Evolutionary conservation across 2,113 vertebrate species (phyloP), one percentile per base, ranked within the genome.

Genomic region (Chaetorhynchus papuensis): DNA sequence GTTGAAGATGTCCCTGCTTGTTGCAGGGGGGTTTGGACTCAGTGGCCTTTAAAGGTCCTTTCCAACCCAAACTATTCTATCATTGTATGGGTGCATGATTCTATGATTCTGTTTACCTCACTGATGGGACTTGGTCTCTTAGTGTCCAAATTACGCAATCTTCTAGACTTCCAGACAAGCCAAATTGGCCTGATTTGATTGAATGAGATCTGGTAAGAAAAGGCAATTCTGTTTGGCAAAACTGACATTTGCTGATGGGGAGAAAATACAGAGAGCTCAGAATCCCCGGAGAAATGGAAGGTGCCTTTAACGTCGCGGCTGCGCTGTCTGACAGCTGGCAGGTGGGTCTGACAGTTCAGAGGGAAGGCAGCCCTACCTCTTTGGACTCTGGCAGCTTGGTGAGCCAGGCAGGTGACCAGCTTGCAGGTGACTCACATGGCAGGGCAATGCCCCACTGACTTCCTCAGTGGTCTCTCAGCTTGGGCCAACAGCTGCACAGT

Each of bases 401-500:
- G 49, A 59, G 42, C 5, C 24, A 11, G 57, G n/a, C 26, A 47
- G 37, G 61, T 71, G 53, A 37, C 10, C 52, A 54, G 6, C 68
- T 50, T 47, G 33, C 27, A 22, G 33, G 41, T 3, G 12, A 30
- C 31, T n/a, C 52, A 10, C 1, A 0, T 1, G 4, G 37, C 30
- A 37, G 83, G 44, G 28, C 28, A 21, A 0, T 47, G 83, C 12
- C 12, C n/a, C 1, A 0, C 63, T 50, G 63, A 7, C 8, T 41
- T 9, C 11, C 57, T 56, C 7, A 1, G 16, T 35, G 57, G 26
- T 50, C 22, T 5, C 59, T 63, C 4, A 7, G 22, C 60, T 42
- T 44, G 42, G 12, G 14, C 39, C 37, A 41, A 12, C 24, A 52
- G 15, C 70, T 61, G 37, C 56, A 15, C 21, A 8, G 13, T 13